Percentiles rank a stretch among this genome's conserved stretches.
Conservation (phyloP, 2,888 invertebrate genomes). For the Drosophila borealis region DNA sequence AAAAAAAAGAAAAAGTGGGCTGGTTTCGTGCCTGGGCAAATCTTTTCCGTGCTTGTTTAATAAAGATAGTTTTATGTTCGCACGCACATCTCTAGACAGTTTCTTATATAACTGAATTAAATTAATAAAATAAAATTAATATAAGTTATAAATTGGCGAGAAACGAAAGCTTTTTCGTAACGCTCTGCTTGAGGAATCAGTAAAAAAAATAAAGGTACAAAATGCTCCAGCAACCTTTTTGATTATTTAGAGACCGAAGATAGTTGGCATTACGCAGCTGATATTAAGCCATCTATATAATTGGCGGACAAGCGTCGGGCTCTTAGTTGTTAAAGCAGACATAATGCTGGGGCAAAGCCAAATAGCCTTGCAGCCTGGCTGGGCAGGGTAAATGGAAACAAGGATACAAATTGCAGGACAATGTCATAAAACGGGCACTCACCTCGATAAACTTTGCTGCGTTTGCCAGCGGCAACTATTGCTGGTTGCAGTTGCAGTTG, state of each 20-base stretch:
- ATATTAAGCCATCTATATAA: background rate
- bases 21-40: too few relatives aligned
- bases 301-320: background rate
- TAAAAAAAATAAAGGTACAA: background rate
- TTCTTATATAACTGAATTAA: too few relatives aligned
- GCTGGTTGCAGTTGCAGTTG: conserved; percentile 88
- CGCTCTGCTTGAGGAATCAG: background rate
- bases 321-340: conserved; percentile 23
- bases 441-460: conserved; percentile 92
- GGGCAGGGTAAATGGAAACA: conserved; percentile 31
- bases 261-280: background rate
- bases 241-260: background rate
- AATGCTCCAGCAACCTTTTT: background rate
- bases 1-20: too few relatives aligned
- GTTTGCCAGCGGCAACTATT: conserved; percentile 87
- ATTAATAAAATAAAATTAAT: too few relatives aligned
- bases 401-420: conserved; percentile 56
- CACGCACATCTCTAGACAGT: too few relatives aligned
- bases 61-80: too few relatives aligned
- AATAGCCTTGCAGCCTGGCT: conserved; percentile 36
- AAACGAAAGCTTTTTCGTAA: too few relatives aligned
- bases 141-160: too few relatives aligned
- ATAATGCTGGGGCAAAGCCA: conserved; percentile 40
- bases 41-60: too few relatives aligned
- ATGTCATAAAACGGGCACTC: conserved; percentile 84